A percentile compares a stretch with the other conserved stretches of the same genome.
Conservation (phyloP, 2,113 vertebrate genomes). For the Gambusia holbrooki region DNA sequence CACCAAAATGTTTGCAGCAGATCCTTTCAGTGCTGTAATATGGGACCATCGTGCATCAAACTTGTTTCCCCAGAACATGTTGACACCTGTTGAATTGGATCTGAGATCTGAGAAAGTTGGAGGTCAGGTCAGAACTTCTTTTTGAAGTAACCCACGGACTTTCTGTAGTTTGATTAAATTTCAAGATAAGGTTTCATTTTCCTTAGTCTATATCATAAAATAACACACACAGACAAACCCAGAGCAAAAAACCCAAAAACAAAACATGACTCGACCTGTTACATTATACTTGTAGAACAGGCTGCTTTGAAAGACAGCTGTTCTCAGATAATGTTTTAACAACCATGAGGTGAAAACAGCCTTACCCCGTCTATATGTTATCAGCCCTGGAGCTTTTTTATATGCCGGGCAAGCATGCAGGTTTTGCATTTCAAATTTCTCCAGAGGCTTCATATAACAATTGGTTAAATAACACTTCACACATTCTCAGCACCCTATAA, state of each 20-base stretch:
- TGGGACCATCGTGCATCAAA: too few relatives aligned
- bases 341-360: neutral
- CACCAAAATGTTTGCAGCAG: too few relatives aligned
- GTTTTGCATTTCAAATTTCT: slow-evolving; percentile 21
- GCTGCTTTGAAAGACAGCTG: neutral
- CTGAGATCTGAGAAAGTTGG: too few relatives aligned
- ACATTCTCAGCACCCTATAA: neutral
- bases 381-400: slow-evolving; percentile 27
- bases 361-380: neutral
- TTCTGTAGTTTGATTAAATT: neutral
- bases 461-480: neutral
- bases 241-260: neutral
- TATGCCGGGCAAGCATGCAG: neutral
- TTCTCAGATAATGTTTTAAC: neutral
- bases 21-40: too few relatives aligned
- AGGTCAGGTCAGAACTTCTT: too few relatives aligned
- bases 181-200: neutral
- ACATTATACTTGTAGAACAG: neutral
- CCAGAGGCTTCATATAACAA: slow-evolving; percentile 17
- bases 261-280: neutral
- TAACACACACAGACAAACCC: neutral
- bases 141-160: neutral
- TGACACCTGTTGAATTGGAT: too few relatives aligned
- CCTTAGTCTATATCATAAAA: neutral
- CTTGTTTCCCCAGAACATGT: too few relatives aligned